Conservation (phyloP, 2,888 invertebrate species). For the Seira sanloemensis region DNA sequence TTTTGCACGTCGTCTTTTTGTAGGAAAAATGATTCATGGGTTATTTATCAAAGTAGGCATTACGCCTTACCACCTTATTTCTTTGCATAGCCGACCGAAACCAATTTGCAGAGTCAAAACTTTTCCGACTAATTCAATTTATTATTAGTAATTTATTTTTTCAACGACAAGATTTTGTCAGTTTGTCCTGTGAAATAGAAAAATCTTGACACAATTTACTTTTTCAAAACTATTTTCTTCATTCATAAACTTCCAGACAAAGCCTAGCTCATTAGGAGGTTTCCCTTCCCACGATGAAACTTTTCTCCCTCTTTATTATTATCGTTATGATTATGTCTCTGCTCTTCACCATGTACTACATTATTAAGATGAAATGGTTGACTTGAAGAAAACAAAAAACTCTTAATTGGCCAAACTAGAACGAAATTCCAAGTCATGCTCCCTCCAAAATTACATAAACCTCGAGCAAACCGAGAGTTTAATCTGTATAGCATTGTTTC, state of each 20-base stretch:
- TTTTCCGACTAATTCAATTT: background rate
- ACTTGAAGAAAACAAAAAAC: slow-evolving; percentile 21
- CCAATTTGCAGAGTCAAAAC: no score
- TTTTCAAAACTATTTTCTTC: background rate
- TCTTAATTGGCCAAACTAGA: background rate
- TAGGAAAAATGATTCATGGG: no score
- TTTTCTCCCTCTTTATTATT: no score
- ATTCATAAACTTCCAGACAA: background rate
- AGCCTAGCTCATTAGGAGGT: background rate
- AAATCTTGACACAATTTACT: background rate
- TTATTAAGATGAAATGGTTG: background rate
- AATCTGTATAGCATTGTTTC: no score
- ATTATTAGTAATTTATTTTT: background rate
- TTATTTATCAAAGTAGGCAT: no score
- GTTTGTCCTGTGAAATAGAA: background rate
- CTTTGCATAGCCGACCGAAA: no score
- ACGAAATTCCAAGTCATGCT: background rate
- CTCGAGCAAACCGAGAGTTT: background rate
- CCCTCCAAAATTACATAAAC: background rate
- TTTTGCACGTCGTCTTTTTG: no score
- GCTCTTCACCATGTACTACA: background rate
- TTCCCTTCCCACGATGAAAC: background rate
- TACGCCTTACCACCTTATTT: no score
- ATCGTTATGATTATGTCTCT: background rate
- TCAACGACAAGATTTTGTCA: background rate